Evolutionary conservation across 2,888 invertebrate genomes (phyloP), one percentile per base, ranked within the genome.

Genomic region (Sturmia bella): DNA sequence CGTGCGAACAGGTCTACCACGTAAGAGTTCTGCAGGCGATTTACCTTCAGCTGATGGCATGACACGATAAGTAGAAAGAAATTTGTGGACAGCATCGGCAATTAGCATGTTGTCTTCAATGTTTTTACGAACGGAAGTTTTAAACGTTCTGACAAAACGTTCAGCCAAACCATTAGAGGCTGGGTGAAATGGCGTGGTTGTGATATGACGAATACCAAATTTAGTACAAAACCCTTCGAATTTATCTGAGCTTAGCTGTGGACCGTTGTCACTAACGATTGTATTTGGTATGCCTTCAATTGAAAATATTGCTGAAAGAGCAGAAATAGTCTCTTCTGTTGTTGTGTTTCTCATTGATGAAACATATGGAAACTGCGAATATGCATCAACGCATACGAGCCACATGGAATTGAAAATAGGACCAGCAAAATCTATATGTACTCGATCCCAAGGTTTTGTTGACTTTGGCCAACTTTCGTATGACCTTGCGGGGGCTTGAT

Each of bases 381-480:
- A 84, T 17, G 74, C 80, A 32, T 84, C 80, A 6, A 84, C 70
- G 43, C 76, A 81, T 12, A 84, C 78, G 11, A 84, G 74, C 81
- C 77, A 83, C 84, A 83, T 84, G 4, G 61, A 74, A 27, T 74
- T 66, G 27, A 69, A 82, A 17, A 88, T 84, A 89, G 45, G 45
- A 9, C 17, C 45, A 45, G 45, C 45, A 9, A 21, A 50, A 24
- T 61, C 39, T 52, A 45, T 85, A 85, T 91, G 91, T 3, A 91
- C 81, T 32, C 91, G 80, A 57, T 89, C 85, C 88, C 89, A 90
- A 2, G 88, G 87, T 52, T 84, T 79, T 6, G 68, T 77, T 19
- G 88, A 70, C 66, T 85, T 80, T 37, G 69, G 80, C 73, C 85
- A 86, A 15, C 81, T 72, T 48, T 75, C 57, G 37, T 63, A 84